Evolutionary conservation across 2,888 invertebrate genomes (phyloP).

Genomic region (Spialia ferax): DNA sequence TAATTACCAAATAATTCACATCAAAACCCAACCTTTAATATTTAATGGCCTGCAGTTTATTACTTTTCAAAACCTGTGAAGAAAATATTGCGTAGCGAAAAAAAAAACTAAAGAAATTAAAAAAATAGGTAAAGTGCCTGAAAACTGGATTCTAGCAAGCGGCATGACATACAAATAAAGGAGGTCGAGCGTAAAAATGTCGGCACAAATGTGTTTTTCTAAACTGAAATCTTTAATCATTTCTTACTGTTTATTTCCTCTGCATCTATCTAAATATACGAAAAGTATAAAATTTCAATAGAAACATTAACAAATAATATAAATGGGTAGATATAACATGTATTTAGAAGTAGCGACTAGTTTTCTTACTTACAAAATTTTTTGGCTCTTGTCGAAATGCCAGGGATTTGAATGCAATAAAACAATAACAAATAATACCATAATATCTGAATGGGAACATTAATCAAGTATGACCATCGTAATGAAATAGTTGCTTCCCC

Average conservation of each 20-base stretch:
- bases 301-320: not conserved
- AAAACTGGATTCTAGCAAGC: conserved; percentile 35
- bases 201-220: conserved; percentile 19
- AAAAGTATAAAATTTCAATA: no score
- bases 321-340: no score
- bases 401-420: not conserved
- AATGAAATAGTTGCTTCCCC: not conserved
- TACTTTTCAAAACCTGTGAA: not conserved
- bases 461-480: not conserved
- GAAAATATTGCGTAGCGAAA: not conserved
- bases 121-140: conserved; percentile 34
- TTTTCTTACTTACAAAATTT: no score
- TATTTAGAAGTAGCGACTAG: no score
- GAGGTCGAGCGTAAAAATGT: conserved; percentile 28
- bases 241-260: not conserved
- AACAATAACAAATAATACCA: not conserved
- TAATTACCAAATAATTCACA: no score
- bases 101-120: conserved; percentile 23
- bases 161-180: conserved; percentile 27
- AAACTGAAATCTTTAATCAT: not conserved
- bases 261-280: no score
- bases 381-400: no score
- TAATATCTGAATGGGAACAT: not conserved
- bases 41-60: no score
- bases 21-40: no score